Evolutionary conservation across 1,140 invertebrate species (phyloP).

Genomic region (Zaprionus vittiger): DNA sequence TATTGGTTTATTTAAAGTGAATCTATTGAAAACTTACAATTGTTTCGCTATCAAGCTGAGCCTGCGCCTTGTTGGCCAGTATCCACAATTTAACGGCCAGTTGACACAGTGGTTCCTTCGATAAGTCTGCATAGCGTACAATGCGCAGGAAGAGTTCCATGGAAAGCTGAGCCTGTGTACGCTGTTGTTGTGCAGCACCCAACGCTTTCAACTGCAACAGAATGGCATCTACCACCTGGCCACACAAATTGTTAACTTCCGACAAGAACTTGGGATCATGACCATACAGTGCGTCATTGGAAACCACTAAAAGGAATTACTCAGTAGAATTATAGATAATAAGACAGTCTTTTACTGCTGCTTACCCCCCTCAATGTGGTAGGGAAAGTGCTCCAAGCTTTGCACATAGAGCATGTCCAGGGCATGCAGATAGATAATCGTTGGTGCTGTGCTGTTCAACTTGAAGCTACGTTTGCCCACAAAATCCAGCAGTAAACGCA

Average conservation of each 20-base stretch:
- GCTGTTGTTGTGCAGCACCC: constrained; percentile 86
- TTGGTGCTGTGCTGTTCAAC: constrained; percentile 85
- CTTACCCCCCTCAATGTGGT: constrained; percentile 76
- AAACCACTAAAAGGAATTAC: constrained; percentile 88
- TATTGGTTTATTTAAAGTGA: no score
- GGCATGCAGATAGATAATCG: constrained; percentile 87
- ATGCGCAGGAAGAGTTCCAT: constrained; percentile 91
- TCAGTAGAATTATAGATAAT: background rate
- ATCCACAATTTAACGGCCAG: constrained; percentile 92
- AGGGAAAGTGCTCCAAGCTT: constrained; percentile 76
- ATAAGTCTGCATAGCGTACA: constrained; percentile 89
- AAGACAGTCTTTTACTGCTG: background rate
- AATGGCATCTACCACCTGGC: constrained; percentile 91
- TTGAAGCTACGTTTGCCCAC: constrained; percentile 90
- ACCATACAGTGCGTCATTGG: constrained; percentile 97
- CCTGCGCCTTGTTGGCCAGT: constrained; percentile 88
- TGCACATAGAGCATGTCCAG: constrained; percentile 80
- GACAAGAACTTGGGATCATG: constrained; percentile 93
- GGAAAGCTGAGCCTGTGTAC: constrained; percentile 88
- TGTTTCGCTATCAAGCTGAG: constrained; percentile 65
- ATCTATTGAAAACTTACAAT: constrained; percentile 55
- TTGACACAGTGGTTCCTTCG: constrained; percentile 86
- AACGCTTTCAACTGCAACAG: constrained; percentile 89
- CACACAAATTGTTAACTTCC: constrained; percentile 92
- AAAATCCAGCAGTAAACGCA: constrained; percentile 90